A percentile compares a stretch with the other conserved stretches of the same genome.
Evolutionary conservation across 2,888 invertebrate species (phyloP).

Genomic region (Caenorhabditis sp.): DNA sequence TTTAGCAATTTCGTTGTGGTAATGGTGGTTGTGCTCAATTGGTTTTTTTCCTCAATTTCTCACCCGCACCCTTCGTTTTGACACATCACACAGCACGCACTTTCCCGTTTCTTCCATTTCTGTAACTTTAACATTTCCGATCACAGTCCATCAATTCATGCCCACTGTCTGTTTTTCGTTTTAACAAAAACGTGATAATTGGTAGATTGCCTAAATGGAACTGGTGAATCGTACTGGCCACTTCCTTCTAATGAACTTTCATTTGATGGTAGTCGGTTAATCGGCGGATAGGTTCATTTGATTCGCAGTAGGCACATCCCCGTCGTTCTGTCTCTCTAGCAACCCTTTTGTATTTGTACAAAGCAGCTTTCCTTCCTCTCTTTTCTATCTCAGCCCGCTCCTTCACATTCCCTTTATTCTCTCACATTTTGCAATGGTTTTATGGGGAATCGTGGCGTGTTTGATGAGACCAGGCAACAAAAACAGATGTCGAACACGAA

Average conservation of each 20-base stretch:
- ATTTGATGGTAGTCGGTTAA: slow-evolving; percentile 10
- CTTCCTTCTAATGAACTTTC: slow-evolving; percentile 28
- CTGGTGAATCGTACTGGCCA: slow-evolving; percentile 42
- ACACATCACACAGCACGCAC: not conserved
- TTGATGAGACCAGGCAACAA: slow-evolving; percentile 12
- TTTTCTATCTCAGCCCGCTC: slow-evolving; percentile 13
- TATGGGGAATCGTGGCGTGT: slow-evolving; percentile 19
- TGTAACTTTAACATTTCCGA: not conserved
- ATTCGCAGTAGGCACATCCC: slow-evolving; percentile 12
- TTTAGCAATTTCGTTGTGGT: slow-evolving; percentile 26
- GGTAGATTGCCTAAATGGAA: slow-evolving; percentile 7
- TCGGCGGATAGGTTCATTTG: slow-evolving; percentile 24
- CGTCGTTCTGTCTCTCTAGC: not conserved
- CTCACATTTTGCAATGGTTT: slow-evolving; percentile 1
- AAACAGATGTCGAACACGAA: slow-evolving; percentile 25
- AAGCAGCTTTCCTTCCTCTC: slow-evolving; percentile 18
- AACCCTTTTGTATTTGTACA: slow-evolving; percentile 24
- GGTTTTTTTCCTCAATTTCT: slow-evolving; percentile 19
- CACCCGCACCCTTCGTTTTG: slow-evolving; percentile 2
- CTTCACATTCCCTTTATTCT: slow-evolving; percentile 1
- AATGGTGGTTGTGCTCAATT: slow-evolving; percentile 17
- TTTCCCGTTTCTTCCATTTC: not conserved
- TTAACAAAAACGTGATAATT: slow-evolving; percentile 35
- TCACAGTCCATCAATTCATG: too few species aligned
- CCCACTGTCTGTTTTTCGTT: not conserved